A percentile compares a stretch with the other conserved stretches of the same genome.
Conservation (phyloP, 2,888 invertebrate genomes). For the Megaustenia siamemsis region DNA sequence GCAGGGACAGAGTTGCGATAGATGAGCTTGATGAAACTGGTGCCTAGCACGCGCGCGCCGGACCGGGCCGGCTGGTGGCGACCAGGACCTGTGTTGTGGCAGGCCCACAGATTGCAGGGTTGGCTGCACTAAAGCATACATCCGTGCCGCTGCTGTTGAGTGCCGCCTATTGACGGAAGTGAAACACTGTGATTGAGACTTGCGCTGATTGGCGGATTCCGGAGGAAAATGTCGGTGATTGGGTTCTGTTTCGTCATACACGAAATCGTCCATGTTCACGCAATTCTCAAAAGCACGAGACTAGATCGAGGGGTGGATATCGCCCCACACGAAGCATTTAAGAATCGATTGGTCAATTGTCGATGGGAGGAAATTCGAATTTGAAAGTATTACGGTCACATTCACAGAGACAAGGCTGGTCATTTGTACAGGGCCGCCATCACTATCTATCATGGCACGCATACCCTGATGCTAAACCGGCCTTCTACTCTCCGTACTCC, state of each 20-base stretch:
- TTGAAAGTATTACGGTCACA: no score
- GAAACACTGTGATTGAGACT: constrained; percentile 31
- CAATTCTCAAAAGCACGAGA: neutral
- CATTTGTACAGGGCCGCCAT: no score
- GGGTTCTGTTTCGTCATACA: constrained; percentile 25
- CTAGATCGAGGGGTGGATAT: no score
- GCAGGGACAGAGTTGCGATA: neutral
- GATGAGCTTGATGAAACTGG: neutral
- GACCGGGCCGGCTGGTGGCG: constrained; percentile 23
- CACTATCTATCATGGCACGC: no score
- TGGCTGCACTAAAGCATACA: constrained; percentile 22
- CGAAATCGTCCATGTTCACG: constrained; percentile 33
- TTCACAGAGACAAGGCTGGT: no score
- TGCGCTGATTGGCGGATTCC: constrained; percentile 36
- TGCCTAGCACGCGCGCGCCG: neutral
- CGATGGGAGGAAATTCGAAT: no score
- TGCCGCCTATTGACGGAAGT: constrained; percentile 21
- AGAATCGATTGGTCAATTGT: no score
- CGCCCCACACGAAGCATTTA: no score
- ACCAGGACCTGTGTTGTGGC: constrained; percentile 12
- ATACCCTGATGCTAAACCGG: no score
- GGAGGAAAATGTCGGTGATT: constrained; percentile 43
- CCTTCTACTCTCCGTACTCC: no score
- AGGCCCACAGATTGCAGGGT: neutral
- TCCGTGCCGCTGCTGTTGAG: neutral